These are phyloP conservation scores for Schizothorax lantsangensis DNA, from an alignment of 2,797 vertebrate species.

Conservation along the genomic window DNA sequence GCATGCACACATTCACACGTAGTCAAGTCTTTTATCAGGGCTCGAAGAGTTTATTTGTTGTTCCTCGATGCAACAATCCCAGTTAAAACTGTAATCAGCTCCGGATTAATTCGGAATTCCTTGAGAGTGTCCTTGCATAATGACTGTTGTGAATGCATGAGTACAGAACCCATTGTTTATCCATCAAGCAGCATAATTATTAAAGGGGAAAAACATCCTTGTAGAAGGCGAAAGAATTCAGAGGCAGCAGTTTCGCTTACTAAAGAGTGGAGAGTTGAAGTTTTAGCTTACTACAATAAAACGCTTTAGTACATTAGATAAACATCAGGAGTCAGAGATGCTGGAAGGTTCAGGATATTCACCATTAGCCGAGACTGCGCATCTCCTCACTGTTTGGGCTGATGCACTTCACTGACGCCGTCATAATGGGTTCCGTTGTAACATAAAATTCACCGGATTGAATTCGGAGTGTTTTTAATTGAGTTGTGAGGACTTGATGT, in stretches of 20 bases:
- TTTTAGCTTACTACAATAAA: conserved; percentile 57
- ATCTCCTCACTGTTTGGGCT: conserved; percentile 28
- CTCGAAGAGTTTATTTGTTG: conserved; percentile 5
- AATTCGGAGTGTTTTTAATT: conserved; percentile 39
- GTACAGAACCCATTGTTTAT: conserved; percentile 26
- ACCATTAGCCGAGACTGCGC: conserved; percentile 45
- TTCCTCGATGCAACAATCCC: conserved; percentile 10
- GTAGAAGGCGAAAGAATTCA: conserved; percentile 34
- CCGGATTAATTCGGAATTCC: conserved; percentile 13
- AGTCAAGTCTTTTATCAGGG: neutral
- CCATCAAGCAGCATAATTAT: conserved; percentile 12
- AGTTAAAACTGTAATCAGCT: conserved; percentile 8
- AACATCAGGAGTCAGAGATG: conserved; percentile 42
- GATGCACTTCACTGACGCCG: conserved; percentile 11
- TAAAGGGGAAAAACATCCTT: neutral
- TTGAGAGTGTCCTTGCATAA: conserved; percentile 35
- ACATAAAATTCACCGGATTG: neutral
- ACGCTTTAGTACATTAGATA: conserved; percentile 47
- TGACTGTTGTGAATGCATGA: conserved; percentile 7
- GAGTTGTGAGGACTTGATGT: neutral
- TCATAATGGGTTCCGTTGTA: conserved; percentile 7
- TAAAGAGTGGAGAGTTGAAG: conserved; percentile 43
- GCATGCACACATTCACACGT: conserved; percentile 8
- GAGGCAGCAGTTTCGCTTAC: conserved; percentile 42
- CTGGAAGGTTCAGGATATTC: conserved; percentile 43